Conservation (phyloP, 2,888 invertebrate genomes). For the Hirtodrosophila histrioides region DNA sequence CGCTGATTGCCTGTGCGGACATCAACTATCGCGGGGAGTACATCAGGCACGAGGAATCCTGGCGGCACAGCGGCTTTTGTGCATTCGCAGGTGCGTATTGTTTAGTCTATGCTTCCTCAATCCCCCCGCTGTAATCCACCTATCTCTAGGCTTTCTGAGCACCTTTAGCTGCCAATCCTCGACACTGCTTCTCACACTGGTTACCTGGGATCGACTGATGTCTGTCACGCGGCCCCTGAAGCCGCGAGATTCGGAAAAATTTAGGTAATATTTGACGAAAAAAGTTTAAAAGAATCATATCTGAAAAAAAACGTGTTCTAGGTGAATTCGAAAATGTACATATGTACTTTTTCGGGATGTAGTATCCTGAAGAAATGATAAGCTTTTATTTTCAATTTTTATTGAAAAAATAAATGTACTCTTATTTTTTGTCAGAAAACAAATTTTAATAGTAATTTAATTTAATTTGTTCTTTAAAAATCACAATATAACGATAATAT, state of each 20-base stretch:
- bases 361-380: too few species aligned
- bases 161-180: slow-evolving; percentile 87
- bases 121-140: background rate
- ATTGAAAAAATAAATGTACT: too few species aligned
- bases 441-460: too few species aligned
- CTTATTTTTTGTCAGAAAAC: too few species aligned
- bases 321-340: too few species aligned
- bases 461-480: too few species aligned
- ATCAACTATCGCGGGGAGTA: slow-evolving; percentile 85
- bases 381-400: too few species aligned
- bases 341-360: too few species aligned
- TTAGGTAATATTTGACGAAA: slow-evolving; percentile 58
- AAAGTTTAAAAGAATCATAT: too few species aligned
- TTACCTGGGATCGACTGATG: slow-evolving; percentile 87
- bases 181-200: slow-evolving; percentile 86
- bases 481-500: too few species aligned
- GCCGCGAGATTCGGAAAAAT: slow-evolving; percentile 76
- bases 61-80: slow-evolving; percentile 86
- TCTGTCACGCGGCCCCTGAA: slow-evolving; percentile 87
- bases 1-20: slow-evolving; percentile 87
- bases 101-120: background rate
- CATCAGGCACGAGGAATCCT: slow-evolving; percentile 86
- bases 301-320: too few species aligned
- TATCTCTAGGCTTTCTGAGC: slow-evolving; percentile 85
- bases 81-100: slow-evolving; percentile 85